Percentiles rank a stretch among this genome's conserved stretches.
Evolutionary conservation across 1,140 invertebrate genomes (phyloP).

Genomic region (Procambarus virginalis): DNA sequence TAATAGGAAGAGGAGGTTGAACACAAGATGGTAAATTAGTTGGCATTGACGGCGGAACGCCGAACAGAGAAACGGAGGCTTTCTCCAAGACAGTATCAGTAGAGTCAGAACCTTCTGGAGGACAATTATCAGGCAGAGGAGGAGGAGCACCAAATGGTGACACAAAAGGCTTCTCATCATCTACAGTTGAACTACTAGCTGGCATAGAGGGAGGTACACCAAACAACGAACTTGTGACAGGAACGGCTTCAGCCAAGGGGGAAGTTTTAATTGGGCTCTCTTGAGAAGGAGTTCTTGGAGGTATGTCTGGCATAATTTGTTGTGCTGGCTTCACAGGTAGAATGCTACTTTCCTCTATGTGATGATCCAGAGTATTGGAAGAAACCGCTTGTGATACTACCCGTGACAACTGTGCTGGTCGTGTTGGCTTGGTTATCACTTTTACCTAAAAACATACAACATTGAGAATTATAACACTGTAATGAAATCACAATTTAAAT

Average conservation of each 20-base stretch:
- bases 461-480: not conserved
- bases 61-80: slow-evolving; percentile 2
- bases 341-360: not conserved
- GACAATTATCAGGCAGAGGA: slow-evolving; percentile 19
- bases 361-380: not conserved
- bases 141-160: slow-evolving; percentile 43
- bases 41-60: slow-evolving; percentile 41
- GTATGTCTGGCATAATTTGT: not conserved
- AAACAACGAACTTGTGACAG: slow-evolving; percentile 40
- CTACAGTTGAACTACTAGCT: not conserved
- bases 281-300: slow-evolving; percentile 21
- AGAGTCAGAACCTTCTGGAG: not conserved
- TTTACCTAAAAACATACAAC: slow-evolving; percentile 29
- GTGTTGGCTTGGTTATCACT: slow-evolving; percentile 49
- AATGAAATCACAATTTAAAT: not conserved
- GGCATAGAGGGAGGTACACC: slow-evolving; percentile 16
- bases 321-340: slow-evolving; percentile 16
- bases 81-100: not conserved
- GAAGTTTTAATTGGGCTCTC: slow-evolving; percentile 24
- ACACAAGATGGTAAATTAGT: slow-evolving; percentile 22
- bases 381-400: not conserved
- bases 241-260: not conserved
- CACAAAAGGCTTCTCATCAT: slow-evolving; percentile 16
- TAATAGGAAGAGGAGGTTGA: not conserved
- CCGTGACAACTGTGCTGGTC: slow-evolving; percentile 14